phyloP scores from a whole-genome alignment of 2,888 invertebrate species.

The Penaeus monodon region DNA sequence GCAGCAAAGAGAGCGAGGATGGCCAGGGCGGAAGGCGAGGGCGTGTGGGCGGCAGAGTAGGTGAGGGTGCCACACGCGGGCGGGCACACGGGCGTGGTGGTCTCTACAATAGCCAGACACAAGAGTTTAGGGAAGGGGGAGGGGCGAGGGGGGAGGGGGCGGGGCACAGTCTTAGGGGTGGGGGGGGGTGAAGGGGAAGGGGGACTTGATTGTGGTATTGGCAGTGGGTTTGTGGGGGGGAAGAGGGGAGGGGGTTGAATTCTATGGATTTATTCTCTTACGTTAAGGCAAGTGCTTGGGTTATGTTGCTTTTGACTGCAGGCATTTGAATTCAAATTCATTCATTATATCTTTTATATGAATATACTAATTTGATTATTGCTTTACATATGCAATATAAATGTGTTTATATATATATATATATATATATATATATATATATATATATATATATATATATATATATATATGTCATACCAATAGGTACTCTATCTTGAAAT shows the following conservation, averaged over 20 bases:
- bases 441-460: too few species aligned
- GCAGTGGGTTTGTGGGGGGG: background rate
- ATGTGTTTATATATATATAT: too few species aligned
- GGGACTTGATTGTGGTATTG: background rate
- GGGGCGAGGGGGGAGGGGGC: background rate
- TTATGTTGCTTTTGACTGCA: too few species aligned
- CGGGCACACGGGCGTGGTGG: slow-evolving; percentile 64
- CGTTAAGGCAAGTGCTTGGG: too few species aligned
- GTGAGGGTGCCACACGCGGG: slow-evolving; percentile 62
- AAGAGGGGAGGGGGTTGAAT: background rate
- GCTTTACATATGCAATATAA: too few species aligned
- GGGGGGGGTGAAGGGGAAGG: background rate
- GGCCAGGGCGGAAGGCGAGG: slow-evolving; percentile 41
- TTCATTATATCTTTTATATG: too few species aligned
- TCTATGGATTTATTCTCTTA: too few species aligned
- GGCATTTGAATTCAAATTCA: too few species aligned
- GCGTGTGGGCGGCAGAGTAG: slow-evolving; percentile 55
- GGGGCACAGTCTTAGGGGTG: background rate
- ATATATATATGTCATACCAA: too few species aligned
- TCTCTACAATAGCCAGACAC: slow-evolving; percentile 59
- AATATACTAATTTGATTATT: too few species aligned
- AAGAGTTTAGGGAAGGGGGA: slow-evolving; percentile 19
- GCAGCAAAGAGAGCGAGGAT: slow-evolving; percentile 52
- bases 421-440: too few species aligned
- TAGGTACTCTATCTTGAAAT: too few species aligned